Evolutionary conservation across 2,113 vertebrate species (phyloP).

Genomic region (Ammospiza caudacuta): DNA sequence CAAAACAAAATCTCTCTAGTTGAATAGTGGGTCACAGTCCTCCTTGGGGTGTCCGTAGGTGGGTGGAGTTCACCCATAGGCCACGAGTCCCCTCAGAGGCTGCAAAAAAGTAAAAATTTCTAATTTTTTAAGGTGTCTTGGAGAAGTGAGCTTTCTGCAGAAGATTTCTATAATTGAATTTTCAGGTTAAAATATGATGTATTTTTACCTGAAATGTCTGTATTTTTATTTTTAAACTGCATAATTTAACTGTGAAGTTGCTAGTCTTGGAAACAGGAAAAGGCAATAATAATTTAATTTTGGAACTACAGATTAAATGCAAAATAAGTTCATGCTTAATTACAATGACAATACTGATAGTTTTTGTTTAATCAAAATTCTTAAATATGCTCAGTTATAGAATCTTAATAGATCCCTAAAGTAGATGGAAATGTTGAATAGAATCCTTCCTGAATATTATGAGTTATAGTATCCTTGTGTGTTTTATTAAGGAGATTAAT

Average conservation of each 20-base stretch:
- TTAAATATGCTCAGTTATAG: background rate
- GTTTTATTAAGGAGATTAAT: background rate
- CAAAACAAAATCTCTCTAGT: background rate
- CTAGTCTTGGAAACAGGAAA: background rate
- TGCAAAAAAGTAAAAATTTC: background rate
- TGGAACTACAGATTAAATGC: background rate
- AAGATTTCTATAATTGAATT: background rate
- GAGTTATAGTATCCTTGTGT: background rate
- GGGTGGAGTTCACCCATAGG: accelerated
- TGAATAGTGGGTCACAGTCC: background rate
- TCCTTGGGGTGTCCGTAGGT: background rate
- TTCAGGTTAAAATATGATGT: background rate
- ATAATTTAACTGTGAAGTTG: background rate
- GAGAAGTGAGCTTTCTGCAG: background rate
- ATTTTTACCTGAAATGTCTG: background rate
- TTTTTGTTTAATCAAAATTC: background rate
- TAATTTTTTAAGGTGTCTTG: background rate
- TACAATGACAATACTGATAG: background rate
- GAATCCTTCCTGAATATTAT: background rate
- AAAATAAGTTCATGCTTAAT: background rate
- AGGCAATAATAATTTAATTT: background rate
- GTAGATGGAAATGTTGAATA: background rate
- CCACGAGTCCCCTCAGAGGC: background rate
- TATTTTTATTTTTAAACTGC: background rate
- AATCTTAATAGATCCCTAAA: background rate